Evolutionary conservation across 1,140 invertebrate genomes (phyloP).

Genomic region (Yoshiicerus persimilis): DNA sequence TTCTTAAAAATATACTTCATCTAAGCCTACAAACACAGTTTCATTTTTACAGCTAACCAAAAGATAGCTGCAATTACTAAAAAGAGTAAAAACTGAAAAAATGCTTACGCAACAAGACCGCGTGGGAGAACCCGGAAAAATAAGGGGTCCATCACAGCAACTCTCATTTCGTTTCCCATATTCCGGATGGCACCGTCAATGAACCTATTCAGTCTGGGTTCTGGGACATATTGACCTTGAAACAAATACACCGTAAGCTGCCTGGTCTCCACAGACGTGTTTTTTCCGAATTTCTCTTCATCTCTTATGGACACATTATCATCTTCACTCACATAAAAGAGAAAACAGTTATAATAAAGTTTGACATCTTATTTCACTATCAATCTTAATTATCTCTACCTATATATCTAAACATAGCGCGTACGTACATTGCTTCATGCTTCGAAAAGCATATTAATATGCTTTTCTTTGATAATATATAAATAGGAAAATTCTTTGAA

Average conservation of each 20-base stretch:
- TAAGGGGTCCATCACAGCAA: slow-evolving; percentile 44
- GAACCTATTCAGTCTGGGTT: slow-evolving; percentile 47
- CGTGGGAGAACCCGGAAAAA: slow-evolving; percentile 46
- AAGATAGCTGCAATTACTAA: too few species aligned
- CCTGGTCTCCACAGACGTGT: slow-evolving; percentile 1
- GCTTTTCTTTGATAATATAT: too few species aligned
- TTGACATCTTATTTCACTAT: too few species aligned
- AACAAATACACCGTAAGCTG: slow-evolving; percentile 47
- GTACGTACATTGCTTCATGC: too few species aligned
- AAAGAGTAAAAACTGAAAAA: not conserved
- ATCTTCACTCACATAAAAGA: not conserved
- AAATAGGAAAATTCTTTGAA: not conserved
- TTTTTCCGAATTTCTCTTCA: not conserved
- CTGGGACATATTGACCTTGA: slow-evolving; percentile 48
- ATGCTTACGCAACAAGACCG: slow-evolving; percentile 44
- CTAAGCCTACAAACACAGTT: too few species aligned
- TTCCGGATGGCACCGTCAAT: slow-evolving; percentile 48
- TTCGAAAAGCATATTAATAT: too few species aligned
- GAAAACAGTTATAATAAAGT: not conserved
- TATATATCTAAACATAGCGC: too few species aligned
- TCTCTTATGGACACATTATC: not conserved
- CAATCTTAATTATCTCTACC: too few species aligned
- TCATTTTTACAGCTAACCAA: too few species aligned
- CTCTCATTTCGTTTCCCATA: slow-evolving; percentile 43
- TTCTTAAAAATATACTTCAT: too few species aligned